phyloP scores from a whole-genome alignment of 1,140 invertebrate species.

The Bombus impatiens region DNA sequence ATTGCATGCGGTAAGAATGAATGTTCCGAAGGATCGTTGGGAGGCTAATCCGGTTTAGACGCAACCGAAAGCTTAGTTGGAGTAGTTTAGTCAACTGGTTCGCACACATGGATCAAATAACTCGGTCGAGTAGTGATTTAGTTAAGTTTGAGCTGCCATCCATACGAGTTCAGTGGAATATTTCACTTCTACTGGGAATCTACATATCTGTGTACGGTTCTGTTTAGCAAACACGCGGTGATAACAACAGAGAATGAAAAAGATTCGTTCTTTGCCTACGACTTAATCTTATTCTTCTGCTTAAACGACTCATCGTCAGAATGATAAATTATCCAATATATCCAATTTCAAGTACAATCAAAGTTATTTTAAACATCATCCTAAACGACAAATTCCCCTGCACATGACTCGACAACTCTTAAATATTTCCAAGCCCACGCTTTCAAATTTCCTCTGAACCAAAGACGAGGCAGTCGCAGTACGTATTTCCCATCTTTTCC shows the following conservation, averaged over 20 bases:
- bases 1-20: not conserved
- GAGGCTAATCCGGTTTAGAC: not conserved
- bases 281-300: no score
- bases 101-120: not conserved
- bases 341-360: no score
- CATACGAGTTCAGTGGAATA: not conserved
- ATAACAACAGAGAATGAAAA: no score
- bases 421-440: no score
- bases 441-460: no score
- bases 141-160: not conserved
- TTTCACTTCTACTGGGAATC: not conserved
- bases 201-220: not conserved
- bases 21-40: not conserved
- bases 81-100: not conserved
- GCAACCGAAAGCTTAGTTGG: not conserved
- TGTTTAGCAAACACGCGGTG: not conserved
- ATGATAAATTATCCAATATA: no score
- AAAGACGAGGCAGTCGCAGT: no score
- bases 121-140: not conserved
- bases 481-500: conserved; percentile 5
- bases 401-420: no score
- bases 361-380: no score
- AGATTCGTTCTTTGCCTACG: no score
- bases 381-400: no score
- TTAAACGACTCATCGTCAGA: no score